Conservation (phyloP, 2,113 vertebrate species). For the Alaudala cheleensis region DNA sequence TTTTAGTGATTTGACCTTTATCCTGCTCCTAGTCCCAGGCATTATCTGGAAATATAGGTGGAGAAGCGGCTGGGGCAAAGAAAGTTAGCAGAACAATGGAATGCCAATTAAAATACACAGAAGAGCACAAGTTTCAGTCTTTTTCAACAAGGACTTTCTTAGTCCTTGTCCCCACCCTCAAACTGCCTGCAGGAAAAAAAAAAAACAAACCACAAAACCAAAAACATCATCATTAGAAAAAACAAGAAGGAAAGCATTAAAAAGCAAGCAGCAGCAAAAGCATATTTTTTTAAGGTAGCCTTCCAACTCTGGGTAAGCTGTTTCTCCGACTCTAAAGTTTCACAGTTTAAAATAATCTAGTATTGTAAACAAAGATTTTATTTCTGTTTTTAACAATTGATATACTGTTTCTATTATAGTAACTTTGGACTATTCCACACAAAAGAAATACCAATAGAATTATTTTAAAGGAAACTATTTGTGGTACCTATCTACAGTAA, state of each 20-base stretch:
- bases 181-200: too few species aligned
- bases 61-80: not conserved
- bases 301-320: not conserved
- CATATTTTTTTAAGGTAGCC: not conserved
- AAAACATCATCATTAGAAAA: not conserved
- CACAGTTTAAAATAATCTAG: not conserved
- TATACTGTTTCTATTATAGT: accelerated
- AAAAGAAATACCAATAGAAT: not conserved
- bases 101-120: not conserved
- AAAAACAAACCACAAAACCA: not conserved
- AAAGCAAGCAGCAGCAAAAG: not conserved
- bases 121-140: not conserved
- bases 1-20: not conserved
- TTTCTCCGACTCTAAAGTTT: not conserved
- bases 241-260: not conserved
- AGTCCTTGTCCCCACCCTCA: not conserved
- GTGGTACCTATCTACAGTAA: not conserved
- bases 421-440: not conserved
- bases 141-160: not conserved
- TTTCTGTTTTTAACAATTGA: not conserved
- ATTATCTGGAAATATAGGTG: not conserved
- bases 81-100: not conserved
- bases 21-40: not conserved
- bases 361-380: not conserved
- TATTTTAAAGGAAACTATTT: not conserved